Conservation (phyloP, 2,797 vertebrate genomes). For the Urosaurus nigricauda region DNA sequence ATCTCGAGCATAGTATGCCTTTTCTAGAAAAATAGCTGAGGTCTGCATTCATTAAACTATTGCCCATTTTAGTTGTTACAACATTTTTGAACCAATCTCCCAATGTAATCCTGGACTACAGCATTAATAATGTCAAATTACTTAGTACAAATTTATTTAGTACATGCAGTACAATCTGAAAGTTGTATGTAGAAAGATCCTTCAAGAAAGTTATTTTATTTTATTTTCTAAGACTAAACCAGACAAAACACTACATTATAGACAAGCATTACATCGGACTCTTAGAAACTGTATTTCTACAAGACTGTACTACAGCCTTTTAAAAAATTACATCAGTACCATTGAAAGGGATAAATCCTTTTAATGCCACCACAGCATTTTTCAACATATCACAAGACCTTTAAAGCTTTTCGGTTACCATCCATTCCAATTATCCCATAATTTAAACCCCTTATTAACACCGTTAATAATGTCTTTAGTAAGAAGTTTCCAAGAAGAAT, state of each 20-base stretch:
- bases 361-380: not conserved
- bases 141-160: too few species aligned
- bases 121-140: not conserved
- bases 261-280: not conserved
- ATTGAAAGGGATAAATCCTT: not conserved
- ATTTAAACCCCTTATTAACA: not conserved
- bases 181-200: not conserved
- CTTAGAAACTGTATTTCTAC: not conserved
- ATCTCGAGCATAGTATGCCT: not conserved
- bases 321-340: not conserved
- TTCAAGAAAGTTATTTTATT: not conserved
- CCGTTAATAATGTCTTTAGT: not conserved
- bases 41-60: not conserved
- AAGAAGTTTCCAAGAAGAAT: not conserved
- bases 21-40: not conserved
- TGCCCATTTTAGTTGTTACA: not conserved
- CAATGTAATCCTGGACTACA: not conserved
- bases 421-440: slow-evolving; percentile 10
- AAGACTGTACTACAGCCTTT: not conserved
- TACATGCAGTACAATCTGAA: not conserved
- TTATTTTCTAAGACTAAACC: not conserved
- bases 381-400: slow-evolving; percentile 11
- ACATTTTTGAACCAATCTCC: not conserved
- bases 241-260: not conserved
- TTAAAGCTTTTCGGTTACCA: slow-evolving; percentile 15